Evolutionary conservation across 2,797 vertebrate genomes (phyloP).

Genomic region (Anguilla marmorata): DNA sequence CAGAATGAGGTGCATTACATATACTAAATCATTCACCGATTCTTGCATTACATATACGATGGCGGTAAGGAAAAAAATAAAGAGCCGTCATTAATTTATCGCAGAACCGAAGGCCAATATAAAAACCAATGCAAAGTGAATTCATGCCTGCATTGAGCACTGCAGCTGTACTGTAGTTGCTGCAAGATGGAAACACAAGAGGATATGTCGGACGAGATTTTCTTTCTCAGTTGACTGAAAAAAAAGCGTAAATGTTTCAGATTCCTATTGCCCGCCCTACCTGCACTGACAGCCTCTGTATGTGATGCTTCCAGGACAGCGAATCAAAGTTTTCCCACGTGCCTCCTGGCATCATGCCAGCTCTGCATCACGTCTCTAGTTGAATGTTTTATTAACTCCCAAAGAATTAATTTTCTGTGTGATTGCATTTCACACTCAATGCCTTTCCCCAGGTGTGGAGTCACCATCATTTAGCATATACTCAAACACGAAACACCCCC

Average conservation of each 20-base stretch:
- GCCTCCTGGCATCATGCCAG: background rate
- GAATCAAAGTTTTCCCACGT: background rate
- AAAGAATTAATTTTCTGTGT: background rate
- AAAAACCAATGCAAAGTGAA: background rate
- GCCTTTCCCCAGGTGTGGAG: slow-evolving; percentile 1
- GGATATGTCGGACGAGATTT: background rate
- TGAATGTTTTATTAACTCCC: slow-evolving; percentile 1
- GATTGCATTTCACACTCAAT: background rate
- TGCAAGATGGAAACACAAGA: background rate
- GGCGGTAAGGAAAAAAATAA: background rate
- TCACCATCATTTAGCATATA: background rate
- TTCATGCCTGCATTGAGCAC: background rate
- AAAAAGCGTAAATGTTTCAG: background rate
- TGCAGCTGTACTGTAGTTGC: background rate
- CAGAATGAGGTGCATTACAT: background rate
- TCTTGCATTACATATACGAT: background rate
- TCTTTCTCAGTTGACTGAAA: background rate
- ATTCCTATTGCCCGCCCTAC: background rate
- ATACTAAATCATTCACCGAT: background rate
- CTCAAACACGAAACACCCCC: background rate
- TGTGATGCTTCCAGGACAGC: background rate
- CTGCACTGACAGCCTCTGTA: background rate
- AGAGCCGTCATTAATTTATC: background rate
- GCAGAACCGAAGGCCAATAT: background rate
- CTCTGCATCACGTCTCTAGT: background rate